Conservation (phyloP, 1,140 invertebrate genomes). For the Kradibia gibbosae region DNA sequence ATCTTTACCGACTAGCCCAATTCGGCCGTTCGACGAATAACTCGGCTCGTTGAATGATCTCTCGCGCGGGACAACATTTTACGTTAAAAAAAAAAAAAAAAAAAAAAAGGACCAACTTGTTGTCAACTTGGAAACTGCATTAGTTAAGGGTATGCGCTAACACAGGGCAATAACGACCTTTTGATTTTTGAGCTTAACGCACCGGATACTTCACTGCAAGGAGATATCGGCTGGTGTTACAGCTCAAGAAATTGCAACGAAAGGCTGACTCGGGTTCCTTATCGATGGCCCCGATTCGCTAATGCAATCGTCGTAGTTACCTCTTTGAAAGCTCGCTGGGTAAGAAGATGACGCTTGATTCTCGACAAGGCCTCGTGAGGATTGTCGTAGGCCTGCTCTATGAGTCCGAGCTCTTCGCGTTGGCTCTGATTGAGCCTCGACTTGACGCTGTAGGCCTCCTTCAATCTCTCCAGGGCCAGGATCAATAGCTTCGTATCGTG, state of each 20-base stretch:
- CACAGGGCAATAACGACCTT: constrained; percentile 24
- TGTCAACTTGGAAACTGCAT: constrained; percentile 35
- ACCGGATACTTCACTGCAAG: background rate
- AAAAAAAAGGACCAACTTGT: background rate
- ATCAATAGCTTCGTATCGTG: constrained; percentile 99
- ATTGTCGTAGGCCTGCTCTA: constrained; percentile 99
- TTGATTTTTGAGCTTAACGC: constrained; percentile 7
- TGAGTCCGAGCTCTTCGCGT: constrained; percentile 97
- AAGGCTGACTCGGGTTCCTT: background rate
- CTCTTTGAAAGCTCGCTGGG: constrained; percentile 98
- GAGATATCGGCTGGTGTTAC: background rate
- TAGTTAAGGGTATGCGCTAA: constrained; percentile 25
- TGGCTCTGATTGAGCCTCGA: constrained; percentile 99
- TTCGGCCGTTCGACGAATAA: too few species aligned
- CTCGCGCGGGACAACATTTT: too few species aligned
- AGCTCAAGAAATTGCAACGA: background rate
- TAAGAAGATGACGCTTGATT: constrained; percentile 98
- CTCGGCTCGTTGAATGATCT: too few species aligned
- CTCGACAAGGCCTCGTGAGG: constrained; percentile 98
- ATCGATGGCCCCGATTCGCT: background rate
- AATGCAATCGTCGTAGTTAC: constrained; percentile 67
- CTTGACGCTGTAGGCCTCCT: constrained; percentile 99
- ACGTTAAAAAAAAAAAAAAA: too few species aligned
- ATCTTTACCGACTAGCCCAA: too few species aligned
- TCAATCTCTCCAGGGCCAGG: constrained; percentile 95